Base-by-base conservation (phyloP, 2,888 invertebrate genomes). In the Aspidiotus rigidus region DNA sequence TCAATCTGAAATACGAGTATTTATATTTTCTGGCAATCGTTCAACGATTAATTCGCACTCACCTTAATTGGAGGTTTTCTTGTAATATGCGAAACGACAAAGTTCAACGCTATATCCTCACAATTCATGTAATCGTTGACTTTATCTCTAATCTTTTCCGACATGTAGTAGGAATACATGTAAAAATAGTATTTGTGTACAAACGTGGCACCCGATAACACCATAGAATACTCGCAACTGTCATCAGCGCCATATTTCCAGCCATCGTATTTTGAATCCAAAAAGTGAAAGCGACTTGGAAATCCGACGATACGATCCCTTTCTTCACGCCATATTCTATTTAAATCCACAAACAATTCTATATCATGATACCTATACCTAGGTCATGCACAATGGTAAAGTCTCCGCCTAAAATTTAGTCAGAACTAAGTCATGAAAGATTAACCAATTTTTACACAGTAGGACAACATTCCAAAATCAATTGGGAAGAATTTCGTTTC, bases 241-340 rank as follows among this genome's bases (percentile, higher is more conserved):
- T 99, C 97, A 80, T 99, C 98, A 0, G 97, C 96, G 80, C 99
- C 98, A 79, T 99, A 99, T 73, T 93, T 85, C 88, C 97, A 98
- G 64, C 90, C 87, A 71, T 90, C 88, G 75, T 93, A 88, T 76
- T 90, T 89, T 64, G 90, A 80, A 77, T 97, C 96, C 92, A 96
- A 95, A 9, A 97, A 94, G 79, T 98, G 97, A 78, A 90, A 98
- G 1, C 96, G 86, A 0, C 97, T 96, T 0, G 98, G 97, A 77
- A 99, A 99, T 0, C 99, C 98, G 0, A 99, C 98, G 64, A 99
- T 89, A 55, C 94, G 84, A 76, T 97, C 95, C 11, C 98, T 84
- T 77, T 96, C 90, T 77, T 99, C 97, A 28, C 98, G 84, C 99
- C 99, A 99, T 2, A 98, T 97, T 74, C 98, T 91, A 77, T 8